Conservation (phyloP, 2,888 invertebrate species). For the Tipula lateralis region DNA sequence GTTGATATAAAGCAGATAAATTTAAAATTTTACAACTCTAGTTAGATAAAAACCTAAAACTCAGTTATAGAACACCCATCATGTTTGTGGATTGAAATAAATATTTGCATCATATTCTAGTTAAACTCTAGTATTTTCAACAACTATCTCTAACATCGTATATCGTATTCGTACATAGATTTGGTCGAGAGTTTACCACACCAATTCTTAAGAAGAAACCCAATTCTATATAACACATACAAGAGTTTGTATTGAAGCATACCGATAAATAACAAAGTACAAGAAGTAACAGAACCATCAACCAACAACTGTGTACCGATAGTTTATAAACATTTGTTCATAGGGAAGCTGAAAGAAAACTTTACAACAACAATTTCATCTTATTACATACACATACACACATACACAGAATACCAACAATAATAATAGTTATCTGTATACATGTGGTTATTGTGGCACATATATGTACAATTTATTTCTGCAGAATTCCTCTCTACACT, state of each 20-base stretch:
- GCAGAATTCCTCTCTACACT: background rate
- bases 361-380: background rate
- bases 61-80: background rate
- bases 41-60: background rate
- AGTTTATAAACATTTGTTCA: background rate
- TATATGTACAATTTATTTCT: background rate
- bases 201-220: background rate
- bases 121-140: background rate
- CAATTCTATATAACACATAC: background rate
- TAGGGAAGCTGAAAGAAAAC: background rate
- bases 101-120: background rate
- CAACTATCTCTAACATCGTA: background rate
- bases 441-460: slow-evolving; percentile 11
- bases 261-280: background rate
- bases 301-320: background rate
- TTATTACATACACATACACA: background rate
- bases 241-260: background rate
- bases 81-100: background rate
- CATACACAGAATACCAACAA: background rate
- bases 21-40: background rate
- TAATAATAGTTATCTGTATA: background rate
- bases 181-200: background rate
- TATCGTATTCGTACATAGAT: background rate
- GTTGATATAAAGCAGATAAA: background rate
- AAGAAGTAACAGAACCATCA: background rate